phyloP scores from a whole-genome alignment of 2,888 invertebrate species.

The Acleris sparsana region DNA sequence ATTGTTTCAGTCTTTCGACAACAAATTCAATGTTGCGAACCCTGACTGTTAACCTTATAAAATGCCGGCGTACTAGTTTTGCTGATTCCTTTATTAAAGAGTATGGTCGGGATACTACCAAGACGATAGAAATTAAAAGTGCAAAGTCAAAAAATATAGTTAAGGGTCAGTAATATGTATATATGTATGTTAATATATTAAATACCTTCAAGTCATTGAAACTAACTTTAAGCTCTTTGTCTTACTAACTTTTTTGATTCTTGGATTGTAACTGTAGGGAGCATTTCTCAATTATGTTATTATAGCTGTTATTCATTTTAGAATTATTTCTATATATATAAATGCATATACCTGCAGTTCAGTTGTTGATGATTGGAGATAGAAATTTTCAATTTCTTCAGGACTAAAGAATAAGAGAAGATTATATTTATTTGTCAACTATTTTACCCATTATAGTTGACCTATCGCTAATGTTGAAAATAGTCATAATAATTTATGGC shows the following conservation, averaged over 20 bases:
- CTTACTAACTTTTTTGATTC: conserved; percentile 17
- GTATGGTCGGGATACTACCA: conserved; percentile 56
- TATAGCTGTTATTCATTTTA: too few species aligned
- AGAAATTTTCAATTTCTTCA: too few species aligned
- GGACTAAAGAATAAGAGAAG: too few species aligned
- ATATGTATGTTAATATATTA: conserved; percentile 14
- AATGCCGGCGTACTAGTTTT: conserved; percentile 70
- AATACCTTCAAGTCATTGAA: background rate
- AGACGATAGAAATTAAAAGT: conserved; percentile 49
- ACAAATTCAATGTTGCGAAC: conserved; percentile 68
- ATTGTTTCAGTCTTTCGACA: conserved; percentile 39
- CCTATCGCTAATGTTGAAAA: too few species aligned
- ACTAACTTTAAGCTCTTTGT: conserved; percentile 5
- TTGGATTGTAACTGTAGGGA: too few species aligned
- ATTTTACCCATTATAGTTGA: too few species aligned
- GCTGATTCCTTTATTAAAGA: conserved; percentile 75
- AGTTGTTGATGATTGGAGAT: too few species aligned
- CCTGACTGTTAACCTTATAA: conserved; percentile 71
- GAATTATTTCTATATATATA: too few species aligned
- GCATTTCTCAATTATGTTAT: too few species aligned
- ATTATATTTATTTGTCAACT: too few species aligned
- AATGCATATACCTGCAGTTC: too few species aligned
- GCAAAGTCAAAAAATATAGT: conserved; percentile 54
- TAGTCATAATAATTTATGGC: too few species aligned
- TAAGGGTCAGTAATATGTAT: conserved; percentile 71